Evolutionary conservation across 2,797 vertebrate genomes (phyloP).

Genomic region (Sebastes goodei): DNA sequence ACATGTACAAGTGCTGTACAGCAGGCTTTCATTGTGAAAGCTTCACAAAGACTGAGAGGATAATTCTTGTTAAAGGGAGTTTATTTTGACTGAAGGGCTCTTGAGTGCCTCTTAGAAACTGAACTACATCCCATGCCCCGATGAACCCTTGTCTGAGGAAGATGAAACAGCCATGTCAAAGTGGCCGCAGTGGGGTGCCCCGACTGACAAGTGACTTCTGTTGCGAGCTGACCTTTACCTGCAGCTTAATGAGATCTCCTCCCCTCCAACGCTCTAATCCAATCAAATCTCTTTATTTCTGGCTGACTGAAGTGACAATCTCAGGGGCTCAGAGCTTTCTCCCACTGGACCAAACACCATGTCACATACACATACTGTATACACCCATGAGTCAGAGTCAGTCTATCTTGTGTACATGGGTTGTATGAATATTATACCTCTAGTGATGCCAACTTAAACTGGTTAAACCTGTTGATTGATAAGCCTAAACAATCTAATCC

Average conservation of each 20-base stretch:
- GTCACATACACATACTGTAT: background rate
- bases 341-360: background rate
- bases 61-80: background rate
- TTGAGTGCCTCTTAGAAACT: background rate
- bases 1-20: background rate
- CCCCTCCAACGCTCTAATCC: slow-evolving; percentile 58
- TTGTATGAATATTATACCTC: background rate
- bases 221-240: slow-evolving; percentile 70
- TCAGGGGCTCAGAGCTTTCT: slow-evolving; percentile 1
- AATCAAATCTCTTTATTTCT: slow-evolving; percentile 77
- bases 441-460: slow-evolving; percentile 1
- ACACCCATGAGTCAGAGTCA: background rate
- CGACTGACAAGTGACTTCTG: slow-evolving; percentile 54
- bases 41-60: background rate
- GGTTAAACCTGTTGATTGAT: slow-evolving; percentile 25
- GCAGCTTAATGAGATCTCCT: slow-evolving; percentile 65
- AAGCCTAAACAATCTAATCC: background rate
- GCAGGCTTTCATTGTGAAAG: background rate
- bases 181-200: background rate
- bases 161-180: background rate
- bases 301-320: slow-evolving; percentile 57
- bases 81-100: background rate
- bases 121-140: background rate
- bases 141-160: background rate
- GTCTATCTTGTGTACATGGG: background rate